phyloP scores from a whole-genome alignment of 2,888 invertebrate species.

The Tenthredo distinguenda region DNA sequence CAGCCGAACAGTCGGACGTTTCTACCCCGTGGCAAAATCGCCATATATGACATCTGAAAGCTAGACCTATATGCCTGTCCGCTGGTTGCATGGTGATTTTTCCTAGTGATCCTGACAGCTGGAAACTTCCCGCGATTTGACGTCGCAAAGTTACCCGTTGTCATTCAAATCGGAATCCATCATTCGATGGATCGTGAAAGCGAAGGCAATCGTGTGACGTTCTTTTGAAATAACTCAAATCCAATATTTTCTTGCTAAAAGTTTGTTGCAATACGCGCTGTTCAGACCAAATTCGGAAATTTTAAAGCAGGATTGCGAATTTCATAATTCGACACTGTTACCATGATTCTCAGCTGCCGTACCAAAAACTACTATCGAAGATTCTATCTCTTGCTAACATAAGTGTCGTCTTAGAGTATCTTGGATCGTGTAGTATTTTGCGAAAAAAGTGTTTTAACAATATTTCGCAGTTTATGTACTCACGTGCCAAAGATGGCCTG shows the following conservation, averaged over 20 bases:
- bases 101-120: background rate
- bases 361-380: background rate
- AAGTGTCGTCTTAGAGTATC: no score
- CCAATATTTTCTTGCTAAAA: background rate
- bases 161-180: background rate
- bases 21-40: background rate
- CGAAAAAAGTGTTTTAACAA: no score
- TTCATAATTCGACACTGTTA: background rate
- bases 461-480: constrained; percentile 78
- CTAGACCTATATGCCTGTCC: background rate
- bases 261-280: background rate
- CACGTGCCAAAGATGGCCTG: constrained; percentile 95
- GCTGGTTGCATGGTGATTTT: background rate
- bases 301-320: background rate
- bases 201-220: background rate
- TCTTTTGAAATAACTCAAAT: background rate
- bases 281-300: background rate
- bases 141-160: background rate
- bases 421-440: no score
- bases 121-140: background rate
- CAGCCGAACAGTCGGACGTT: constrained; percentile 1
- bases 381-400: no score
- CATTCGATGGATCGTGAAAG: background rate
- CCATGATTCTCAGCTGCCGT: background rate
- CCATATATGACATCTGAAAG: background rate